A percentile compares a stretch with the other conserved stretches of the same genome.
These are phyloP conservation scores for Mimachlamys varia DNA, from an alignment of 2,888 invertebrate species.

Conservation along the genomic window DNA sequence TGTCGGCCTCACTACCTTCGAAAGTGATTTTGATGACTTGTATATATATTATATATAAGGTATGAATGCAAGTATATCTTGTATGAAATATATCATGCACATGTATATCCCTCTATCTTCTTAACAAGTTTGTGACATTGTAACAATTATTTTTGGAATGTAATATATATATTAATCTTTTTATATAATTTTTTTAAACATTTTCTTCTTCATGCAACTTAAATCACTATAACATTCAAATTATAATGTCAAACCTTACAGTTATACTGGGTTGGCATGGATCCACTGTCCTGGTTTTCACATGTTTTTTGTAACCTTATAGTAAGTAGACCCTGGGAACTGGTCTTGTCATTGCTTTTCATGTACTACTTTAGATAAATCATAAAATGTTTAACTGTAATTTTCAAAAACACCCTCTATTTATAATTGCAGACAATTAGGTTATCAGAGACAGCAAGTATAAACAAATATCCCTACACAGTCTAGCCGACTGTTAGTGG, in stretches of 20 bases:
- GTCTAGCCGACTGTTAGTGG: not conserved
- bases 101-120: too few relatives aligned
- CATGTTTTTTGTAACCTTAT: conserved; percentile 7
- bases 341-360: not conserved
- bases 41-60: too few relatives aligned
- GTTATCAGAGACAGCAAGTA: not conserved
- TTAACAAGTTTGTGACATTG: too few relatives aligned
- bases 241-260: not conserved
- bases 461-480: not conserved
- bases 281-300: not conserved
- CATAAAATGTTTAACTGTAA: conserved; percentile 8
- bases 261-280: not conserved
- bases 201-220: not conserved
- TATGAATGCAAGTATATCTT: too few relatives aligned
- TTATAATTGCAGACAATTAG: conserved; percentile 11
- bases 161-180: not conserved
- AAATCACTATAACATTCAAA: not conserved
- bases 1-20: too few relatives aligned
- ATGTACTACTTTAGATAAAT: conserved; percentile 24
- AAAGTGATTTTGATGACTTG: too few relatives aligned
- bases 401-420: conserved; percentile 18
- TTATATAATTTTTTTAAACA: not conserved
- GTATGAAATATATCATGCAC: too few relatives aligned
- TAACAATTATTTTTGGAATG: too few relatives aligned
- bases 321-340: not conserved